Base-by-base conservation (phyloP, 2,113 vertebrate genomes). In the Dasypus novemcinctus region DNA sequence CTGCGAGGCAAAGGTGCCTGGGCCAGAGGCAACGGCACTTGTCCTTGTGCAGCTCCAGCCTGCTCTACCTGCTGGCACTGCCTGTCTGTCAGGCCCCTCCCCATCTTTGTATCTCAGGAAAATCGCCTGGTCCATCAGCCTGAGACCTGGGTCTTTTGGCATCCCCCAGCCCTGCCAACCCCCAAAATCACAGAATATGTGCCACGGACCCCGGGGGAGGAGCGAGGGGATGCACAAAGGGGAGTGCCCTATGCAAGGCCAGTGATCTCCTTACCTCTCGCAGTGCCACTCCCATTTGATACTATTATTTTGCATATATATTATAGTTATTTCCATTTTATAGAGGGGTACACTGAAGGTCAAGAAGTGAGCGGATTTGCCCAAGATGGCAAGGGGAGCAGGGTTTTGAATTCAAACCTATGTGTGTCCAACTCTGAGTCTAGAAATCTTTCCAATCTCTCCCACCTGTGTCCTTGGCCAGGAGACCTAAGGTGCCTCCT, bases 381-480 rank as follows among this genome's bases (percentile, higher is more conserved):
- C 66, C 61, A 74, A 49, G 17, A 33, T 4, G 41, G 57, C n/a
- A 61, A 54, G 81, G n/a, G 13, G 41, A 8, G 23, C 52, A 38
- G 10, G 14, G 52, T 54, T 76, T 76, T 23, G 41, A 29, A 68
- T 63, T 57, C 6, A 18, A 75, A n/a, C 0, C 7, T 1, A 0
- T 38, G 23, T 9, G 4, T 21, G 33, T 33, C 21, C 29, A 52
- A 17, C 36, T 17, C 20, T 29, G 74, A 29, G 5, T 64, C 59
- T 25, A 75, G 69, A 36, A 52, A 12, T 29, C 38, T 93, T 71
- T 57, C 27, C 15, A 43, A 17, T 6, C 36, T 9, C 36, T 9
- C 2, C 5, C 9, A 0, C 49, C 49, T 74, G 38, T 9, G 7
- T 36, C 33, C 20, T 49, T 6, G 20, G 25, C 46, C 5, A 1